Evolutionary conservation across 2,888 invertebrate species (phyloP).

Genomic region (Metellina segmentata): DNA sequence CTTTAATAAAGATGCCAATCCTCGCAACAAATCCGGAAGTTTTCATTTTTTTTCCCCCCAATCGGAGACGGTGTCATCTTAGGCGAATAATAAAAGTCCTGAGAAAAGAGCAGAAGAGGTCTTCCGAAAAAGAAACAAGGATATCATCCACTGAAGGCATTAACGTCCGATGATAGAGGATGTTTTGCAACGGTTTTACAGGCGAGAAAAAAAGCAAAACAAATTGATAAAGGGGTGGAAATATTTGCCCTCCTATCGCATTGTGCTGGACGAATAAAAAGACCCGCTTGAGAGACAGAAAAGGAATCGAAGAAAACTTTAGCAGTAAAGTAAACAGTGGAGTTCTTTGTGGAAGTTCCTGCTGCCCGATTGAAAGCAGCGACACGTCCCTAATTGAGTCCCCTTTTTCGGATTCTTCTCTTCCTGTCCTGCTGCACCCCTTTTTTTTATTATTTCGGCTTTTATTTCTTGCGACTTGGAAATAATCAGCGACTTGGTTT

Average conservation of each 20-base stretch:
- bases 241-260: background rate
- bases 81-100: background rate
- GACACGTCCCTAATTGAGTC: conserved; percentile 67
- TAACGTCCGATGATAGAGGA: conserved; percentile 23
- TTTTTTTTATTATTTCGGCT: conserved; percentile 8
- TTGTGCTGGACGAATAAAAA: conserved; percentile 19
- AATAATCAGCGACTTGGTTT: conserved; percentile 22
- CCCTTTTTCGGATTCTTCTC: conserved; percentile 30
- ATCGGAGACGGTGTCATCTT: background rate
- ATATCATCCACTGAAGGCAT: conserved; percentile 17
- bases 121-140: background rate
- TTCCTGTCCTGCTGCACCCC: background rate
- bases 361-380: conserved; percentile 56
- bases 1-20: background rate
- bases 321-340: conserved; percentile 50
- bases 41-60: background rate
- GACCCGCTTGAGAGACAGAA: background rate
- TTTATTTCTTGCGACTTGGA: background rate
- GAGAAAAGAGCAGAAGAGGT: background rate
- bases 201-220: background rate
- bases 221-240: background rate
- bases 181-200: conserved; percentile 18
- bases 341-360: conserved; percentile 51
- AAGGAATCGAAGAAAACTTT: conserved; percentile 21
- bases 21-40: background rate